A percentile compares a stretch with the other conserved stretches of the same genome.
Evolutionary conservation across 2,888 invertebrate species (phyloP).

Genomic region (Volucella inflata): DNA sequence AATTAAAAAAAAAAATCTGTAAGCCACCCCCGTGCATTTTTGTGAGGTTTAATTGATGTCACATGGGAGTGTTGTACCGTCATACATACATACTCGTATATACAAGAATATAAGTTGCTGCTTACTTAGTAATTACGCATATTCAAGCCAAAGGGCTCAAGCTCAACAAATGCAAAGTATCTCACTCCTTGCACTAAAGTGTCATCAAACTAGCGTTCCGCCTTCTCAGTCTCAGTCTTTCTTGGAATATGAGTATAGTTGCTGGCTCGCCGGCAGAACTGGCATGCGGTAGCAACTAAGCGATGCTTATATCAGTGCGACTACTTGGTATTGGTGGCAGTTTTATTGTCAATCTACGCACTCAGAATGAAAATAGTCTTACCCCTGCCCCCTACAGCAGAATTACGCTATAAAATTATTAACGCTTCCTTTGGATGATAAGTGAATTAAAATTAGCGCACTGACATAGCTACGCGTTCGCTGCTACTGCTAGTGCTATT

Average conservation of each 20-base stretch:
- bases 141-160: slow-evolving; percentile 9
- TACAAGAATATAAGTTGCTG: neutral
- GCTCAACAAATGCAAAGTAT: slow-evolving; percentile 50
- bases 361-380: slow-evolving; percentile 48
- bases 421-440: slow-evolving; percentile 73
- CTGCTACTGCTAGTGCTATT: neutral
- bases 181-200: slow-evolving; percentile 62
- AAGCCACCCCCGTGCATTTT: slow-evolving; percentile 7
- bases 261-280: neutral
- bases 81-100: neutral
- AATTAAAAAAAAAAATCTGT: slow-evolving; percentile 1
- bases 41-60: slow-evolving; percentile 12
- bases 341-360: slow-evolving; percentile 69
- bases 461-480: slow-evolving; percentile 47
- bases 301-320: too few relatives aligned
- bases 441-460: slow-evolving; percentile 75
- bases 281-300: slow-evolving; percentile 1
- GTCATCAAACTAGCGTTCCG: slow-evolving; percentile 65
- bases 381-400: neutral
- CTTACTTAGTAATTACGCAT: too few relatives aligned
- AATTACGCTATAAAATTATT: slow-evolving; percentile 56
- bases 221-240: slow-evolving; percentile 31
- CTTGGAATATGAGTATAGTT: neutral
- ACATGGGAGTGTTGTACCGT: slow-evolving; percentile 2
- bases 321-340: slow-evolving; percentile 27